These are phyloP conservation scores for Hylomyscus alleni DNA, from an alignment of 2,797 vertebrate species.

Conservation along the genomic window DNA sequence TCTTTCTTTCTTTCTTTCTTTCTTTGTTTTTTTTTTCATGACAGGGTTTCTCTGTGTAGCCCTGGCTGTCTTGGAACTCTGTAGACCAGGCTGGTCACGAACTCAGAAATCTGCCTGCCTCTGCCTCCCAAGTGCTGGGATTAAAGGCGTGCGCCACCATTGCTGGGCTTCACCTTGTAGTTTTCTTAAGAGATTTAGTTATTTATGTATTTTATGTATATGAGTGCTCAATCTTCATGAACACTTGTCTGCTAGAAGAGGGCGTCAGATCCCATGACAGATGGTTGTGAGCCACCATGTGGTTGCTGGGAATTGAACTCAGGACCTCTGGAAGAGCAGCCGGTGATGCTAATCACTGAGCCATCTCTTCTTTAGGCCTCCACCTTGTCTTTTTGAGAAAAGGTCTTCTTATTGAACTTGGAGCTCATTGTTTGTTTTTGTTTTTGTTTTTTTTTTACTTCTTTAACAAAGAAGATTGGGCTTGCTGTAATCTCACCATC, in stretches of 20 bases:
- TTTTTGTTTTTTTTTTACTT: not conserved
- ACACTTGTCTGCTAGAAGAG: not conserved
- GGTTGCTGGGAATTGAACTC: not conserved
- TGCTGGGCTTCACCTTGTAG: not conserved
- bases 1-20: too few species aligned
- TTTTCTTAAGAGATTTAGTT: not conserved
- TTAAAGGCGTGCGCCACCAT: too few species aligned
- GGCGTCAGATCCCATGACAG: not conserved
- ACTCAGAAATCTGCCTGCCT: too few species aligned
- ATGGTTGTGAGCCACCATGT: not conserved
- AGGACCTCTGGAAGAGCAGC: not conserved
- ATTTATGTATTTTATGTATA: not conserved
- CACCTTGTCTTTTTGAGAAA: not conserved
- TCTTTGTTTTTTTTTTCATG: too few species aligned
- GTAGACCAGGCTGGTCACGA: too few species aligned
- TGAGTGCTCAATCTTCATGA: not conserved
- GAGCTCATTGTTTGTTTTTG: not conserved
- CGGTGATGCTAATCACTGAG: not conserved
- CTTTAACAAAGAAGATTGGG: not conserved
- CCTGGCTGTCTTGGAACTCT: too few species aligned
- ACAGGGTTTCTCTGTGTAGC: too few species aligned
- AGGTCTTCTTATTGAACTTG: not conserved
- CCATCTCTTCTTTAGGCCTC: not conserved
- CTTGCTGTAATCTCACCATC: not conserved
- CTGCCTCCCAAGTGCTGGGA: too few species aligned